phyloP scores from a whole-genome alignment of 1,140 invertebrate genomes.

The Nylanderia fulva region DNA sequence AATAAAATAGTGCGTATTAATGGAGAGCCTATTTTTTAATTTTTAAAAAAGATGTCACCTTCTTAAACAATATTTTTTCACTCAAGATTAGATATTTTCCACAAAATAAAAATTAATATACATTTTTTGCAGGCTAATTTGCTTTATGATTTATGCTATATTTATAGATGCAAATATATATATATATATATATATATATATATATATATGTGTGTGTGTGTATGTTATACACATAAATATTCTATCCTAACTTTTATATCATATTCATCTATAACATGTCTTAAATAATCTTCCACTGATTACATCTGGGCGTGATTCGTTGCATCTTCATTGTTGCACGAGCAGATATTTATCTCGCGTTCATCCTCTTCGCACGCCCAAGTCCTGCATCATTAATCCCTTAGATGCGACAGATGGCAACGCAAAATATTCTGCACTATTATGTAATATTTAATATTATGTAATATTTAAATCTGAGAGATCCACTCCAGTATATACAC shows the following conservation, averaged over 20 bases:
- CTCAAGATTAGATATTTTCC: neutral
- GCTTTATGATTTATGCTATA: neutral
- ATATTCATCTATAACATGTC: neutral
- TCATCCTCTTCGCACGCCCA: neutral
- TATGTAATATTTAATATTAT: too few relatives aligned
- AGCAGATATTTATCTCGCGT: slow-evolving; percentile 9
- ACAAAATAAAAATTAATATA: neutral
- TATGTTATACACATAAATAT: neutral
- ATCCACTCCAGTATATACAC: too few relatives aligned
- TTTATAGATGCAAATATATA: neutral
- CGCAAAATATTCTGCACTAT: neutral
- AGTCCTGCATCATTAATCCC: neutral
- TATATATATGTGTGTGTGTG: too few relatives aligned
- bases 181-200: too few relatives aligned
- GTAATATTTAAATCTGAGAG: too few relatives aligned
- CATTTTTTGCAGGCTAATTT: too few relatives aligned
- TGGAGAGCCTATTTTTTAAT: neutral
- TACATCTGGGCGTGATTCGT: slow-evolving; percentile 1
- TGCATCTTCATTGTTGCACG: neutral
- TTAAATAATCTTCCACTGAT: slow-evolving; percentile 14
- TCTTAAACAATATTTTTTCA: neutral
- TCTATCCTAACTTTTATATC: neutral
- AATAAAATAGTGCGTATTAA: slow-evolving; percentile 2
- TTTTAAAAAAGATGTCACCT: neutral
- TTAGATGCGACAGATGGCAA: neutral